Percentiles rank a stretch among this genome's conserved stretches.
Conservation (phyloP, 2,797 vertebrate genomes). For the Melanotaenia pygmaea region DNA sequence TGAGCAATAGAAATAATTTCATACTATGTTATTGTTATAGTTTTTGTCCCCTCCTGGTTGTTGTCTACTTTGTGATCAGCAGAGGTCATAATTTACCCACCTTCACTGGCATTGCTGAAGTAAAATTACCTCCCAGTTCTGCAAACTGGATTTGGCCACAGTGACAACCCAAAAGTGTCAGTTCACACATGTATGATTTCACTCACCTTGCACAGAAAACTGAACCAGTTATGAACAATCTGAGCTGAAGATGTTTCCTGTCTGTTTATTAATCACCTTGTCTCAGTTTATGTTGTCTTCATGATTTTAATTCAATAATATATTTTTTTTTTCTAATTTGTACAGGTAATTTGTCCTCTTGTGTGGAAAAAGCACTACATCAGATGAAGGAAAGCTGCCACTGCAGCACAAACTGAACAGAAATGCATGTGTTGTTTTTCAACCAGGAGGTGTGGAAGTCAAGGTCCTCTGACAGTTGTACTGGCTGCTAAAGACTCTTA, state of each 20-base stretch:
- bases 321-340: too few species aligned
- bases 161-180: background rate
- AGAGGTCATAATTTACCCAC: conserved; percentile 50
- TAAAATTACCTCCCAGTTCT: conserved; percentile 3
- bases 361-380: background rate
- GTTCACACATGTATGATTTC: background rate
- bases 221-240: too few species aligned
- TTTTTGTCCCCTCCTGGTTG: background rate
- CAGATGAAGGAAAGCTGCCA: conserved; percentile 10
- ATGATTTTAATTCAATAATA: background rate
- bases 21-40: too few species aligned
- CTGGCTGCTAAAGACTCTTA: conserved; percentile 11
- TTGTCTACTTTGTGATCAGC: conserved; percentile 39
- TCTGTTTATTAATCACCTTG: background rate
- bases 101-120: background rate
- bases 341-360: background rate
- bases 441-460: conserved; percentile 30
- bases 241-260: background rate
- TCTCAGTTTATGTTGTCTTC: background rate
- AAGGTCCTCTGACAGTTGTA: conserved; percentile 15
- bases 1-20: too few species aligned
- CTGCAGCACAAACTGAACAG: background rate
- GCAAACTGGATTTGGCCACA: conserved; percentile 6
- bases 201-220: background rate
- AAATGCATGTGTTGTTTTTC: conserved; percentile 5